These are phyloP conservation scores for Gallinago paraguaiae DNA, from an alignment of 2,113 vertebrate genomes.

Conservation along the genomic window DNA sequence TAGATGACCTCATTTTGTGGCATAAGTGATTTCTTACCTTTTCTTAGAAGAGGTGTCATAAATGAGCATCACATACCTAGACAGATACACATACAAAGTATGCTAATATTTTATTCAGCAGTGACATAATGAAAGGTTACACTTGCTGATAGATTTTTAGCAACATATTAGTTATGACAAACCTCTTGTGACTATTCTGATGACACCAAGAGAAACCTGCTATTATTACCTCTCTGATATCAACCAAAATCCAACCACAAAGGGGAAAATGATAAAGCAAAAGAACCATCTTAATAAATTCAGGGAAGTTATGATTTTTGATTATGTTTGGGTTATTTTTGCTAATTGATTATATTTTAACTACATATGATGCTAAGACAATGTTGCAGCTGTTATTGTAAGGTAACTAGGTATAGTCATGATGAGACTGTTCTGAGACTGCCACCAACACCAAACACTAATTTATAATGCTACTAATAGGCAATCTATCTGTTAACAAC, in stretches of 20 bases:
- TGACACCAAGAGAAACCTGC: neutral
- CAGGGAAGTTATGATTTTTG: neutral
- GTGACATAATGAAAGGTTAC: neutral
- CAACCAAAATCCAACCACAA: neutral
- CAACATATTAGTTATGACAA: neutral
- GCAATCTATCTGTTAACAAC: neutral
- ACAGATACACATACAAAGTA: neutral
- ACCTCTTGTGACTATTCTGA: neutral
- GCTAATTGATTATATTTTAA: neutral
- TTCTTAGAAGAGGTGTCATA: neutral
- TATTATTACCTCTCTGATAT: neutral
- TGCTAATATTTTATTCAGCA: neutral
- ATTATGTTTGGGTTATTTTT: neutral
- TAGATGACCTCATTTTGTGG: neutral
- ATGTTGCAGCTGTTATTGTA: neutral
- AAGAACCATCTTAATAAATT: neutral
- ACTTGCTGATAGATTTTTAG: neutral
- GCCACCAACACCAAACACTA: neutral
- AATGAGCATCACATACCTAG: neutral
- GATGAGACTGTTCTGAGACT: neutral
- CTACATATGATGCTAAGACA: neutral
- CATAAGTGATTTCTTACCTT: neutral
- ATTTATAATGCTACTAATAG: neutral
- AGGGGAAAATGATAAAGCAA: neutral
- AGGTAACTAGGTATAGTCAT: neutral